These are phyloP conservation scores for Eutolmus rufibarbis DNA, from an alignment of 2,888 invertebrate species.

Conservation along the genomic window DNA sequence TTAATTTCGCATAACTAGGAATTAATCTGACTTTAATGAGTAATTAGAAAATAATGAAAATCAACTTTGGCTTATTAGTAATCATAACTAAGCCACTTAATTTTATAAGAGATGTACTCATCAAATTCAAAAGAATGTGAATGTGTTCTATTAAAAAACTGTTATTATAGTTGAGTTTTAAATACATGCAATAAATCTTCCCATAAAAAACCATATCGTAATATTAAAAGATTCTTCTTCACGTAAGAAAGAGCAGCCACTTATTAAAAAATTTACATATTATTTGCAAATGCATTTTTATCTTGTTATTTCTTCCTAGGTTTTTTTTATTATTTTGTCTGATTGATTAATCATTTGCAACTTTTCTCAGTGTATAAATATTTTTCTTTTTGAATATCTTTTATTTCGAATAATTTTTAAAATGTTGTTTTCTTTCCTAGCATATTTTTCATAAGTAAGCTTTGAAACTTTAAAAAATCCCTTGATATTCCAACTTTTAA, in stretches of 20 bases:
- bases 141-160: too few relatives aligned
- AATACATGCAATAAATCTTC: too few relatives aligned
- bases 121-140: too few relatives aligned
- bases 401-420: neutral
- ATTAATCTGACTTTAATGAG: neutral
- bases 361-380: too few relatives aligned
- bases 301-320: neutral
- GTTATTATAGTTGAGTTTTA: too few relatives aligned
- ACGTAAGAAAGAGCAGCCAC: neutral
- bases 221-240: neutral
- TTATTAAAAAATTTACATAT: neutral
- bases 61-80: neutral
- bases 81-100: neutral
- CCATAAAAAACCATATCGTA: neutral
- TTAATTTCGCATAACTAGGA: neutral
- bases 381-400: neutral
- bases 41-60: neutral
- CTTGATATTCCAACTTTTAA: too few relatives aligned
- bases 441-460: too few relatives aligned
- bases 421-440: too few relatives aligned
- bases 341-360: too few relatives aligned
- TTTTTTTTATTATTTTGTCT: too few relatives aligned
- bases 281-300: neutral
- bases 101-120: too few relatives aligned
- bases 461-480: too few relatives aligned